These are phyloP conservation scores for Pristiophorus japonicus DNA, from an alignment of 2,113 vertebrate species.

Conservation along the genomic window DNA sequence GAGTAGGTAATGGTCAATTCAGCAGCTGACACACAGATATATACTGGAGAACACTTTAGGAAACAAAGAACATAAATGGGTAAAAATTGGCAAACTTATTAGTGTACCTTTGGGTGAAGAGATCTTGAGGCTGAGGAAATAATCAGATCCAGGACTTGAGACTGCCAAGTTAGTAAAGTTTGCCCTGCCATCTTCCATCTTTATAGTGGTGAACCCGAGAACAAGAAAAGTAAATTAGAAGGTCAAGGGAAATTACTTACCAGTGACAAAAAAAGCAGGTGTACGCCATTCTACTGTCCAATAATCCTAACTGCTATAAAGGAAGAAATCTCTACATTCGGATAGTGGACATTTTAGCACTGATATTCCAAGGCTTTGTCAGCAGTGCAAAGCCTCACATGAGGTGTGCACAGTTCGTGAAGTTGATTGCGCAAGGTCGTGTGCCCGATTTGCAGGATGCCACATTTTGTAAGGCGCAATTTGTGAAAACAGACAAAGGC, in stretches of 20 bases:
- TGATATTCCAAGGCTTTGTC: neutral
- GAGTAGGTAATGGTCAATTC: neutral
- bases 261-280: neutral
- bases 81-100: neutral
- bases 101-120: constrained; percentile 59
- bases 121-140: constrained; percentile 58
- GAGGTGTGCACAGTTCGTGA: neutral
- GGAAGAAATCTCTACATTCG: too few species aligned
- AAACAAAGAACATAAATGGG: neutral
- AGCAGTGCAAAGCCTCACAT: neutral
- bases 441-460: too few species aligned
- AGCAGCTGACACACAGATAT: neutral
- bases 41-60: neutral
- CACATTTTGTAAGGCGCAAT: neutral
- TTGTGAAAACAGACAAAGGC: neutral
- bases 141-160: constrained; percentile 54
- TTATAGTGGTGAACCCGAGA: constrained; percentile 51
- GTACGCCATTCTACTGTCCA: neutral
- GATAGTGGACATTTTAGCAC: too few species aligned
- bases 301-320: neutral
- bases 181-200: constrained; percentile 54
- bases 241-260: neutral
- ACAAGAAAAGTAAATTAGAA: neutral
- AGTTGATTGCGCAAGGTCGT: neutral
- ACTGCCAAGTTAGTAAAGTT: constrained; percentile 56